These are phyloP conservation scores for Autographa pulchrina DNA, from an alignment of 2,888 invertebrate species.

Conservation along the genomic window DNA sequence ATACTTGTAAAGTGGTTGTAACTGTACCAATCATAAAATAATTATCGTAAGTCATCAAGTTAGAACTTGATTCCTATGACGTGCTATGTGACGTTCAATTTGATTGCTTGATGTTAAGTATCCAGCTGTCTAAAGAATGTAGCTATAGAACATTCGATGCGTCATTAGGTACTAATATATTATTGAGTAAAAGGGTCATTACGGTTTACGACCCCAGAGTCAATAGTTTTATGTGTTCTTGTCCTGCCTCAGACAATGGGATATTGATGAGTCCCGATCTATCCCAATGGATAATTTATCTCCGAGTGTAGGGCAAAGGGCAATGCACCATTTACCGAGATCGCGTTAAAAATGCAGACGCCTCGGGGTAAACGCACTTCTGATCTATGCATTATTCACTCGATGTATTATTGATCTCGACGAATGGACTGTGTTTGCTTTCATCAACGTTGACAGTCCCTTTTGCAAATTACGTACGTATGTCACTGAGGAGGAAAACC, in stretches of 20 bases:
- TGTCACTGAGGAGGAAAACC: constrained; percentile 40
- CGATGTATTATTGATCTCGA: constrained; percentile 78
- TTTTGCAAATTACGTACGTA: constrained; percentile 56
- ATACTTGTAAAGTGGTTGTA: constrained; percentile 21
- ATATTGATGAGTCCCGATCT: constrained; percentile 5
- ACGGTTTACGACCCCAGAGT: not conserved
- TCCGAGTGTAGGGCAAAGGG: constrained; percentile 71
- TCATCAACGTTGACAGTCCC: constrained; percentile 52
- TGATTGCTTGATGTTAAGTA: constrained; percentile 15
- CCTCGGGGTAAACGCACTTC: constrained; percentile 79
- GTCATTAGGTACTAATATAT: not conserved
- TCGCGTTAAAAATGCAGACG: constrained; percentile 75
- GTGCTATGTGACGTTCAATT: constrained; percentile 32
- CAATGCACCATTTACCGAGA: constrained; percentile 68
- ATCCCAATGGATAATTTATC: constrained; percentile 18
- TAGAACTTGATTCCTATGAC: constrained; percentile 30
- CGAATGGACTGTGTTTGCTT: constrained; percentile 57
- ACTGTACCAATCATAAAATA: not conserved
- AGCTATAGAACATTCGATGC: constrained; percentile 18
- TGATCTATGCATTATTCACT: constrained; percentile 77
- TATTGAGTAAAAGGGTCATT: not conserved
- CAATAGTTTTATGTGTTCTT: not conserved
- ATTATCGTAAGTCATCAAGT: constrained; percentile 18
- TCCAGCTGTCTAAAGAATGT: not conserved
- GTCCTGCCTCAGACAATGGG: constrained; percentile 3